Base-by-base conservation (phyloP, 1,140 invertebrate species). In the Teleogryllus occipitalis region DNA sequence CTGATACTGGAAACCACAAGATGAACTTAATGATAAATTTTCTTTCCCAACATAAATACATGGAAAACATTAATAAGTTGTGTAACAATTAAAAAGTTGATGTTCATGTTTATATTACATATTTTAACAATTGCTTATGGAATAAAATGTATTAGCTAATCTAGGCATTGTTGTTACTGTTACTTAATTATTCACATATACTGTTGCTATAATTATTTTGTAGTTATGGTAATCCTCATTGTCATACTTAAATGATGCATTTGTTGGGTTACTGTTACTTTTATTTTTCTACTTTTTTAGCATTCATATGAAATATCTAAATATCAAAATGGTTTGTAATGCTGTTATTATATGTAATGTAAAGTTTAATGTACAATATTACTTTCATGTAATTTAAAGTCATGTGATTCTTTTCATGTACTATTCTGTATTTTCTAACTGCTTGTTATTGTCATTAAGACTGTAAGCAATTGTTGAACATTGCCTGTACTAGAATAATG, bases 241-340 rank as follows among this genome's bases (percentile, higher is more conserved):
- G 10, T 65, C 10, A 65, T 65, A 65, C 18, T 14, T 65, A 65
- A 14, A 7, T 65, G 54, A 18, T 14, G 18, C 18, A 65, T 65
- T 65, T 65, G 10, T 65, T 65, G 54, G 54, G 54, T 65, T 65
- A 18, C 54, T 65, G 10, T 14, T 18, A 18, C 18, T 18, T 65
- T 65, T 65, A 65, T 65, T 65, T 65, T 65, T 65, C 54, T 65
- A 65, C 54, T 65, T 65, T 65, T 65, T 65, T 65, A 65, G 54
- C 54, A 65, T 65, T 65, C 10, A 18, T 65, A 65, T 10, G 54
- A 65, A 65, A 65, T 65, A 65, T 65, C 27, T 65, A 18, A 65
- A 65, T 65, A 65, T 10, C 54, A 65, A 10, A 14, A 65, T 65
- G 54, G 54, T 65, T 65, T 65, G 54, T 65, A 65, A 65, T 14